These are phyloP conservation scores for Tetramorium alpestre DNA, from an alignment of 1,140 invertebrate genomes.

Conservation along the genomic window DNA sequence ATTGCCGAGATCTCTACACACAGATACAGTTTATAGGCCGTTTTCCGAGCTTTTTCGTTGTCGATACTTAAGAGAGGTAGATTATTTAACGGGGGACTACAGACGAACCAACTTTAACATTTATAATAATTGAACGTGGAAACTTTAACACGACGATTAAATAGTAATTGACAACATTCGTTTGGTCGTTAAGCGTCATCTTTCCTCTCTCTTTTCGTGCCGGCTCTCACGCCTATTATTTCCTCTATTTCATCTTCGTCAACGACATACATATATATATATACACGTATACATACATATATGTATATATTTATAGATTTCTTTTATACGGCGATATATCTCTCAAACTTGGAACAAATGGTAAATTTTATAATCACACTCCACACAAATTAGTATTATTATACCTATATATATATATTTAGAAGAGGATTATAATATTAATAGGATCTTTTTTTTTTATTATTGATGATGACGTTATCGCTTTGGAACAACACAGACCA, in stretches of 20 bases:
- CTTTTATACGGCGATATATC: conserved; percentile 48
- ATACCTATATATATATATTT: conserved; percentile 33
- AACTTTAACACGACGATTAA: conserved; percentile 76
- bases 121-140: conserved; percentile 79
- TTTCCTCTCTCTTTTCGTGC: neutral
- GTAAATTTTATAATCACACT: conserved; percentile 52
- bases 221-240: neutral
- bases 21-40: conserved; percentile 66
- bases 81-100: conserved; percentile 65
- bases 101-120: conserved; percentile 66
- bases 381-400: conserved; percentile 46
- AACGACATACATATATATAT: conserved; percentile 42
- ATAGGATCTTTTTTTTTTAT: conserved; percentile 8
- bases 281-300: conserved; percentile 39
- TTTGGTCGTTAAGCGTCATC: conserved; percentile 79
- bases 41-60: conserved; percentile 65
- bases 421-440: conserved; percentile 51
- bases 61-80: conserved; percentile 67
- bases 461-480: conserved; percentile 15
- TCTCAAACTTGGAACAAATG: conserved; percentile 56
- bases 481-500: conserved; percentile 26
- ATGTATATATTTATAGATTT: conserved; percentile 57
- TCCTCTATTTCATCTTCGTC: neutral
- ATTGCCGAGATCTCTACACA: conserved; percentile 56
- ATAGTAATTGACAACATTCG: conserved; percentile 84